phyloP scores from a whole-genome alignment of 2,113 vertebrate species.

The Mesoclemmys tuberculata region DNA sequence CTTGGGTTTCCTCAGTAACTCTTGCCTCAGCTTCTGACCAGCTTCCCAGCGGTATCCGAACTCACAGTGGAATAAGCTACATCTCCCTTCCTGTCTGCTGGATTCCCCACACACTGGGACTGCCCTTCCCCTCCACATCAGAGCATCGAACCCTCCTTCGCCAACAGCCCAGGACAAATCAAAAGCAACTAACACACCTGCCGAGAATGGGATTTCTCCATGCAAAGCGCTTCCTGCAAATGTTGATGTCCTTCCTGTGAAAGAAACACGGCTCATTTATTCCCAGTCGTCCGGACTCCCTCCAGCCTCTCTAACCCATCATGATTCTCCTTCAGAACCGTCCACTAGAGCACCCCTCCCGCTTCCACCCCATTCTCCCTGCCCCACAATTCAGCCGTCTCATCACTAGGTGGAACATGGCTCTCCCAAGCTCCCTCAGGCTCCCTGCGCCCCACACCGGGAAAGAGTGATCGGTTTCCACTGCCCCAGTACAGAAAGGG shows the following conservation, averaged over 20 bases:
- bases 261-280: neutral
- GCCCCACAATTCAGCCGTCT: neutral
- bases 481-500: neutral
- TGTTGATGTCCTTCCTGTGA: neutral
- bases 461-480: neutral
- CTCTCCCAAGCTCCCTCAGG: neutral
- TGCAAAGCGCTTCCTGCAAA: neutral
- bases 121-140: neutral
- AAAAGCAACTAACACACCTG: neutral
- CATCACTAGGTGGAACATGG: neutral
- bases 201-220: neutral
- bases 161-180: neutral
- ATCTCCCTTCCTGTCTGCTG: neutral
- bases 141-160: neutral
- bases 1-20: neutral
- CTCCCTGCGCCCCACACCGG: neutral
- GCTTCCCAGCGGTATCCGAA: neutral
- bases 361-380: neutral
- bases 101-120: neutral
- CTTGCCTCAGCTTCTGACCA: neutral
- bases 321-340: neutral
- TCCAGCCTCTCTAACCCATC: neutral
- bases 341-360: neutral
- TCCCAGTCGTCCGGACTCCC: neutral
- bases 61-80: neutral